Percentiles rank a stretch among this genome's conserved stretches.
These are phyloP conservation scores for Papilio polytes DNA, from an alignment of 1,140 invertebrate genomes.

Conservation along the genomic window DNA sequence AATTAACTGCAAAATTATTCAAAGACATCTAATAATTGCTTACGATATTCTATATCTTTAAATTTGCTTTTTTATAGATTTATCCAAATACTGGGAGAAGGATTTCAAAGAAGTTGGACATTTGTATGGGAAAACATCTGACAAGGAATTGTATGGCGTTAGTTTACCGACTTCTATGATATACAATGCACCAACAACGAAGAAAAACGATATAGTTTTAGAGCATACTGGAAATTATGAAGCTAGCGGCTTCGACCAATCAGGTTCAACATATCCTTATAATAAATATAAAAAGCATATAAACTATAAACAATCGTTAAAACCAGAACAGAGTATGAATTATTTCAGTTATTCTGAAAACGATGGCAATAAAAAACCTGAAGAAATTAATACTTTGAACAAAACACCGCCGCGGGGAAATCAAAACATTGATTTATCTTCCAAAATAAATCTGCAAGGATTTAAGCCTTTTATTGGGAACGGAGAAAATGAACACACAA, in stretches of 20 bases:
- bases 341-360: constrained; percentile 65
- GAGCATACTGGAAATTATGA: constrained; percentile 66
- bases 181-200: constrained; percentile 46
- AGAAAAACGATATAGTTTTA: constrained; percentile 48
- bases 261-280: constrained; percentile 13
- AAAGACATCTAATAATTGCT: no score
- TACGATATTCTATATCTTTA: not conserved
- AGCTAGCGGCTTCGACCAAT: constrained; percentile 43
- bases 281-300: constrained; percentile 40
- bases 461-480: constrained; percentile 56
- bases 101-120: constrained; percentile 73
- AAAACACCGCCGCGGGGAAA: constrained; percentile 43
- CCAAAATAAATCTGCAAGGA: constrained; percentile 20
- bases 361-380: constrained; percentile 61
- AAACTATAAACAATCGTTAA: constrained; percentile 33
- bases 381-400: constrained; percentile 33
- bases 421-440: not conserved
- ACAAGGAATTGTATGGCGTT: constrained; percentile 68
- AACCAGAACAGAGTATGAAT: constrained; percentile 57
- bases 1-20: no score
- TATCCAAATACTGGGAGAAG: constrained; percentile 73
- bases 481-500: constrained; percentile 65
- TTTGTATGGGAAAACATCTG: constrained; percentile 74
- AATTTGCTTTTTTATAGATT: constrained; percentile 53
- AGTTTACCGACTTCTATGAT: constrained; percentile 58